Conservation (phyloP, 2,888 invertebrate genomes). For the Oscheius sp. region DNA sequence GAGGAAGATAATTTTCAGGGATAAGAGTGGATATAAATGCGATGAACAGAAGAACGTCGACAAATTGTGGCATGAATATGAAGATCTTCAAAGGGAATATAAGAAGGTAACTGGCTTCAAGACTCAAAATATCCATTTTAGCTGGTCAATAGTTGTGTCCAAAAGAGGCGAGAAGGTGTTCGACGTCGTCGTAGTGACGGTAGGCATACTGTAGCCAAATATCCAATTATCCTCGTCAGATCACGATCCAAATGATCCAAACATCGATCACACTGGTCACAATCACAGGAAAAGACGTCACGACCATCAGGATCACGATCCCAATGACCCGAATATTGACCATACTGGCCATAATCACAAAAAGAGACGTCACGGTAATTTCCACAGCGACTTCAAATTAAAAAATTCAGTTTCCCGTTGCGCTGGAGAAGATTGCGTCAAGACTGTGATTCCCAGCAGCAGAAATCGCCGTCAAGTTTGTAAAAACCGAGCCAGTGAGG, state of each 20-base stretch:
- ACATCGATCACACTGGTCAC: constrained; percentile 49
- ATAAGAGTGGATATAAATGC: constrained; percentile 35
- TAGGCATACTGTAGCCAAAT: not conserved
- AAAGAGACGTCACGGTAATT: constrained; percentile 5
- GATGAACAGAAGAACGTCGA: constrained; percentile 47
- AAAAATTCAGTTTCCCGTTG: too few relatives aligned
- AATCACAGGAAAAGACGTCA: constrained; percentile 43
- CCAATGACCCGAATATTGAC: constrained; percentile 49
- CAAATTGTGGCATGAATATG: constrained; percentile 56
- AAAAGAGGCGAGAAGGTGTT: not conserved
- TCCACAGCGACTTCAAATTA: not conserved
- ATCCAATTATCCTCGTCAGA: not conserved
- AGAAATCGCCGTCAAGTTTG: constrained; percentile 44
- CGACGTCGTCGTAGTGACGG: constrained; percentile 8
- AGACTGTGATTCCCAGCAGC: constrained; percentile 6
- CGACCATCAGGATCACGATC: constrained; percentile 34
- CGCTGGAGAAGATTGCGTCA: too few relatives aligned
- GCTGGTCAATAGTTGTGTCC: constrained; percentile 28
- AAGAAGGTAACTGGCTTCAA: constrained; percentile 37
- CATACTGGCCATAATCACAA: constrained; percentile 51
- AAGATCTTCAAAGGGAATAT: constrained; percentile 50
- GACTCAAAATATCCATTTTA: not conserved
- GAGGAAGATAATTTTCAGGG: constrained; percentile 17
- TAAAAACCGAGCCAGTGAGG: constrained; percentile 41
- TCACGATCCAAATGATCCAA: constrained; percentile 51